A percentile compares a stretch with the other conserved stretches of the same genome.
phyloP scores from a whole-genome alignment of 2,113 vertebrate genomes.

The Gallinago undulata region DNA sequence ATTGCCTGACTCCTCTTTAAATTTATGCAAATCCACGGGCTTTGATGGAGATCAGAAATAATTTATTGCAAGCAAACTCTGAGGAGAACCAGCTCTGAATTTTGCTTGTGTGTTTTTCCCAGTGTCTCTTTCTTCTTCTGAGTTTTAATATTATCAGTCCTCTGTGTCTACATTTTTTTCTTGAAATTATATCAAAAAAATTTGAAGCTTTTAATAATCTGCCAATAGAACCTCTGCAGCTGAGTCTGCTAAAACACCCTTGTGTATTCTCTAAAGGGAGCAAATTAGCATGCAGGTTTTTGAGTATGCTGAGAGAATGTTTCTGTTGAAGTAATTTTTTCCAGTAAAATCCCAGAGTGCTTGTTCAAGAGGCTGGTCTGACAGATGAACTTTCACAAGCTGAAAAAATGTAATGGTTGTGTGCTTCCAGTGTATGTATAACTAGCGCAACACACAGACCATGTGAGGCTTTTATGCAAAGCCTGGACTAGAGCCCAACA shows the following conservation, averaged over 20 bases:
- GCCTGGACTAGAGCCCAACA: background rate
- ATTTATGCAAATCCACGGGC: background rate
- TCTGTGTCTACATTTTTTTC: background rate
- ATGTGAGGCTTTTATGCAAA: background rate
- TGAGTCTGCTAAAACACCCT: background rate
- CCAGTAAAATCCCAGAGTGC: conserved; percentile 25
- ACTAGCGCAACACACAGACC: background rate
- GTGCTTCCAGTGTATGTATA: background rate
- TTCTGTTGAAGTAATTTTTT: conserved; percentile 41
- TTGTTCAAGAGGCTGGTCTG: conserved; percentile 40
- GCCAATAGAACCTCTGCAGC: background rate
- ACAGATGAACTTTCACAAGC: conserved; percentile 29
- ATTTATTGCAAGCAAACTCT: background rate
- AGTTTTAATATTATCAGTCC: background rate
- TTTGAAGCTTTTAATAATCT: conserved; percentile 25
- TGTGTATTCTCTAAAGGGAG: conserved; percentile 7
- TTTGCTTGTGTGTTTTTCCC: background rate
- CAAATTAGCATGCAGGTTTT: conserved; percentile 44
- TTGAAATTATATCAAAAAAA: background rate
- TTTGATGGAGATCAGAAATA: background rate
- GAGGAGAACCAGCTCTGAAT: background rate
- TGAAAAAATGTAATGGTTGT: conserved; percentile 29
- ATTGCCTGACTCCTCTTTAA: background rate
- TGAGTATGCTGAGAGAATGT: conserved; percentile 8
- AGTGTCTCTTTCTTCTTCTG: background rate